A percentile compares a stretch with the other conserved stretches of the same genome.
phyloP scores from a whole-genome alignment of 2,888 invertebrate genomes.

The Clusia tigrina region DNA sequence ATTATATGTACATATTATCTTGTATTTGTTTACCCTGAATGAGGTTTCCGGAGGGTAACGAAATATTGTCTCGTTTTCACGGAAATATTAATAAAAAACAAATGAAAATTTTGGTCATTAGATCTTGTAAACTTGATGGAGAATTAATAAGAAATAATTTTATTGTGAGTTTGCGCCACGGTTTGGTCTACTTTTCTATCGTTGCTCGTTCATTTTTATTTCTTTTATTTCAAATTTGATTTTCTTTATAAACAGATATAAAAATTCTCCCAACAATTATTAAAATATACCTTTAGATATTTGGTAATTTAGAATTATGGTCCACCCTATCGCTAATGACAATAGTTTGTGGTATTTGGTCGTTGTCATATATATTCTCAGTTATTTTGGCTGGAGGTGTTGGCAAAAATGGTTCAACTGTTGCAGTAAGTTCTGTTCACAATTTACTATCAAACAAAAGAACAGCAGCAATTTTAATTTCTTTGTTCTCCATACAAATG shows the following conservation, averaged over 20 bases:
- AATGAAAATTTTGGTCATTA: no score
- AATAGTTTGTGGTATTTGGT: conserved; percentile 75
- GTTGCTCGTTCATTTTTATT: background rate
- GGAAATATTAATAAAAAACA: no score
- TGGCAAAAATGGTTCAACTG: conserved; percentile 99
- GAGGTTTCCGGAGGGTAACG: no score
- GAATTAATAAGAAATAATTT: conserved; percentile 3
- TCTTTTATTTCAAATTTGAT: background rate
- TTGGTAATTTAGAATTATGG: conserved; percentile 74
- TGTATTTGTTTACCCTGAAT: no score
- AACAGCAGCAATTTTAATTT: background rate
- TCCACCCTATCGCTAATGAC: conserved; percentile 80
- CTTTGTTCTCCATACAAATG: background rate
- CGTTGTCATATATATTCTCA: conserved; percentile 76
- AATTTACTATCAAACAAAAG: conserved; percentile 13
- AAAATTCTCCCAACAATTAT: no score
- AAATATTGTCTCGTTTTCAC: no score
- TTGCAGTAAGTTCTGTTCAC: conserved; percentile 85
- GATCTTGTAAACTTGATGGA: no score
- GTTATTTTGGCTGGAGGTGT: conserved; percentile 91
- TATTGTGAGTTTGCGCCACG: background rate
- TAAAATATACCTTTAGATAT: conserved; percentile 65
- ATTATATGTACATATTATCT: no score
- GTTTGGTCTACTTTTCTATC: background rate
- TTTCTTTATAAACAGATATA: no score